Base-by-base conservation (phyloP, 2,888 invertebrate species). In the Sminthurinus aureus region DNA sequence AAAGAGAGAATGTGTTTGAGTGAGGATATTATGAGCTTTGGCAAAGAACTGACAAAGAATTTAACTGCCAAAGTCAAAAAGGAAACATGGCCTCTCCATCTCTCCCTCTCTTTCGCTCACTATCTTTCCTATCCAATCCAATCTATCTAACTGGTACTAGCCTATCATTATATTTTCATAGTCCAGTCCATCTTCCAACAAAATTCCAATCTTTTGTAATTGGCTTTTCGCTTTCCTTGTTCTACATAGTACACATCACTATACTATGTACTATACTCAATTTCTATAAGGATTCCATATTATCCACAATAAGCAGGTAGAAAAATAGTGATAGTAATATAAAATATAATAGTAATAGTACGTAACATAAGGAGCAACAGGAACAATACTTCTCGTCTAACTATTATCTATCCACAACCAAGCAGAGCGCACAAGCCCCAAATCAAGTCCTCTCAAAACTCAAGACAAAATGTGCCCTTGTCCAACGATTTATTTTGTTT, bases 401-500 rank as follows among this genome's bases (percentile, higher is more conserved):
- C 38, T 38, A 38, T 38, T 6, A 1, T 4, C 38, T 4, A 38
- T 38, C 38, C 38, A 38, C 38, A 38, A 38, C 24, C 26, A 20
- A 69, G 69, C 4, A 12, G 58, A 15, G 13, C 58, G 71, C 76
- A 76, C 52, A 76, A 76, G 76, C 76, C 76, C n/a, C 26, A 71
- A 71, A 24, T 71, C 71, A 71, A 71, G 71, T 71, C 24, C 58
- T 76, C 76, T 76, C 50, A 51, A 38, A n/a, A 24, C 75, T 9
- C 75, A 75, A n/a, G n/a, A 51, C 24, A 58, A 69, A 69, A 69
- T 69, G 69, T 69, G 26, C 24, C 76, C 76, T 76, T 76, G 76
- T 76, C 76, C 50, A 76, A 58, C 58, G 58, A 76, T 76, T 76
- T 76, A 76, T 76, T 58, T 75, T 51, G 51, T 75, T 75, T 51